These are phyloP conservation scores for Hybognathus amarus DNA, from an alignment of 2,797 vertebrate genomes.

Conservation along the genomic window DNA sequence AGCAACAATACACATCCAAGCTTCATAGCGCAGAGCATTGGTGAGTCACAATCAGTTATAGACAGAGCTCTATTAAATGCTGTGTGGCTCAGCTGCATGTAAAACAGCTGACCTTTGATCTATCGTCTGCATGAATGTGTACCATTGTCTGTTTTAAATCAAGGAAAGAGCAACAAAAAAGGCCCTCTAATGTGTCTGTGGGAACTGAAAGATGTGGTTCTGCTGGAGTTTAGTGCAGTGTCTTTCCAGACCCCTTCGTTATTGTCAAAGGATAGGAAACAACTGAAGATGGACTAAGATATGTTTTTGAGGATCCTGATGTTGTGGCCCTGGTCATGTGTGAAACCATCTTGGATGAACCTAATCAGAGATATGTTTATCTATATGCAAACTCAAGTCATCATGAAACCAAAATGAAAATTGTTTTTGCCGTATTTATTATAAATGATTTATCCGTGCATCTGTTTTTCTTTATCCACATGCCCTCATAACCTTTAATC, in stretches of 20 bases:
- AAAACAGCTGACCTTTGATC: conserved; percentile 24
- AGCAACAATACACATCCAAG: conserved; percentile 74
- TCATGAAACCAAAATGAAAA: not conserved
- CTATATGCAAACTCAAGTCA: not conserved
- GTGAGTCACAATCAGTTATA: conserved; percentile 50
- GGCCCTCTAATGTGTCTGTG: conserved; percentile 72
- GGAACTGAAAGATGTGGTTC: conserved; percentile 73
- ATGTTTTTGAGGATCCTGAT: conserved; percentile 75
- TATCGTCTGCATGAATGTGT: conserved; percentile 4
- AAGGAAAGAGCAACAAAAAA: conserved; percentile 73
- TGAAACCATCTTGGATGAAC: conserved; percentile 68
- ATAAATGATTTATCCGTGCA: not conserved
- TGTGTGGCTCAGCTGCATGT: conserved; percentile 12
- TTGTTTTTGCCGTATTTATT: not conserved
- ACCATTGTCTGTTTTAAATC: conserved; percentile 63
- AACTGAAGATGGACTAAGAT: conserved; percentile 77
- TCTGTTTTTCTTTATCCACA: too few species aligned
- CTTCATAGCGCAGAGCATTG: conserved; percentile 76
- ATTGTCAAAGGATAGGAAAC: conserved; percentile 72
- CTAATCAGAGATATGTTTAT: not conserved
- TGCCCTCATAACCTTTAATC: too few species aligned
- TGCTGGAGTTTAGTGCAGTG: conserved; percentile 73
- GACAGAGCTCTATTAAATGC: not conserved
- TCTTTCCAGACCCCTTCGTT: conserved; percentile 76
- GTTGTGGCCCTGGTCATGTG: conserved; percentile 72